These are phyloP conservation scores for Drosophila meridionalis DNA, from an alignment of 2,888 invertebrate genomes.

Conservation along the genomic window DNA sequence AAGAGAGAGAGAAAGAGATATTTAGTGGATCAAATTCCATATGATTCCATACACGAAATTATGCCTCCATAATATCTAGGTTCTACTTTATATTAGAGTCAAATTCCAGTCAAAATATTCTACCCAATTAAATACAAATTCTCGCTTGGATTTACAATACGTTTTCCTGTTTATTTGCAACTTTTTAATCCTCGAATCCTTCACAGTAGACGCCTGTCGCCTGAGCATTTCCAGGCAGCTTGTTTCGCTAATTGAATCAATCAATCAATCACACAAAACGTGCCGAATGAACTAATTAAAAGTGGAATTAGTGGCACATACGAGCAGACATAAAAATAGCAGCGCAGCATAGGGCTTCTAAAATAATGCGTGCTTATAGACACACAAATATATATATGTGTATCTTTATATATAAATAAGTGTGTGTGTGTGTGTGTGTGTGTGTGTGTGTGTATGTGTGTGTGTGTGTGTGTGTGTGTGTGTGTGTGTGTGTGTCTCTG, in stretches of 20 bases:
- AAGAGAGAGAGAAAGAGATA: neutral
- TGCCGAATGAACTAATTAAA: constrained; percentile 74
- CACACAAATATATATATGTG: neutral
- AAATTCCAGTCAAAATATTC: neutral
- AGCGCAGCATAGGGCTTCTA: constrained; percentile 47
- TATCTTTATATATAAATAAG: neutral
- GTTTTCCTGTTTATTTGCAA: neutral
- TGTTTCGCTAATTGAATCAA: constrained; percentile 62
- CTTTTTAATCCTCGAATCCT: constrained; percentile 2
- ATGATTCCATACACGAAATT: neutral
- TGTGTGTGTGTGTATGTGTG: constrained; percentile 9
- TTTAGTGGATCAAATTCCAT: neutral
- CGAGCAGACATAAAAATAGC: constrained; percentile 44
- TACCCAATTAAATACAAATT: neutral
- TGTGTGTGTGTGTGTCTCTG: constrained; percentile 13
- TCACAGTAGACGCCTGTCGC: constrained; percentile 3
- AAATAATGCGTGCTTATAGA: constrained; percentile 26
- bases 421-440: neutral
- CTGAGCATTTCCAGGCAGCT: constrained; percentile 14
- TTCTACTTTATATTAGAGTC: neutral
- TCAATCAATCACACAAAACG: constrained; percentile 68
- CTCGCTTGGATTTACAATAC: neutral
- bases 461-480: constrained; percentile 14
- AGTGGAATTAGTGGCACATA: constrained; percentile 64
- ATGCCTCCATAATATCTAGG: neutral